Base-by-base conservation (phyloP, 2,888 invertebrate genomes). In the Antheraea assamensis region DNA sequence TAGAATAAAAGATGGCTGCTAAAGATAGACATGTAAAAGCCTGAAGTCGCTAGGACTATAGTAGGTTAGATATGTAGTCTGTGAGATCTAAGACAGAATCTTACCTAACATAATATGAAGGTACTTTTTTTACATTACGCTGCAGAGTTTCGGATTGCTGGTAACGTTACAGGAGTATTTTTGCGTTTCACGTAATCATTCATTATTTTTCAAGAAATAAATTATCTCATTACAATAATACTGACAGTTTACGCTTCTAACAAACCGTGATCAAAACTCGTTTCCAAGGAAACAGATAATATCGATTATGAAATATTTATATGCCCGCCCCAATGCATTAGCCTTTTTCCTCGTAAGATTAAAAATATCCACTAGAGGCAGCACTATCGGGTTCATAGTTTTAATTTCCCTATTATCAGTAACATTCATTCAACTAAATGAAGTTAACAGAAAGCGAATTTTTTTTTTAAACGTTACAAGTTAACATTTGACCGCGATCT, bases 131-230 rank as follows among this genome's bases (percentile, higher is more conserved):
- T 70, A 92, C 84, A 87, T 94, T 94, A 78, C 91, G 86, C 76
- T 93, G 92, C 64, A 93, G 77, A 21, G 87, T 90, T 78, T 93
- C 90, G 75, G n/a, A 94, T 90, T 1, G 94, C 92, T 61, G 94
- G 94, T 74, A 94, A 85, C 64, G 86, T 84, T 31, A 81, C 78
- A 24, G 83, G 74, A 3, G 76, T 71, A 15, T 79, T 76, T 73
- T 80, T 83, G 35, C 84, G 83, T 75, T 75, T 84, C 21, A 73
- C 21, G 73, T 74, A 78, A 70, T 73, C 81, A 42, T 83, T 81
- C 71, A 79, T 73, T 75, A 78, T 83, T 17, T 73, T 72, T 74
- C 49, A 71, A 61, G 24, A 4, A 8, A 55, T n/a, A 19, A 55
- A 73, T 74, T 72, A 73, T 52, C 61, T 8, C 73, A n/a, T 17